Base-by-base conservation (phyloP, 2,113 vertebrate genomes). In the Dascyllus trimaculatus region DNA sequence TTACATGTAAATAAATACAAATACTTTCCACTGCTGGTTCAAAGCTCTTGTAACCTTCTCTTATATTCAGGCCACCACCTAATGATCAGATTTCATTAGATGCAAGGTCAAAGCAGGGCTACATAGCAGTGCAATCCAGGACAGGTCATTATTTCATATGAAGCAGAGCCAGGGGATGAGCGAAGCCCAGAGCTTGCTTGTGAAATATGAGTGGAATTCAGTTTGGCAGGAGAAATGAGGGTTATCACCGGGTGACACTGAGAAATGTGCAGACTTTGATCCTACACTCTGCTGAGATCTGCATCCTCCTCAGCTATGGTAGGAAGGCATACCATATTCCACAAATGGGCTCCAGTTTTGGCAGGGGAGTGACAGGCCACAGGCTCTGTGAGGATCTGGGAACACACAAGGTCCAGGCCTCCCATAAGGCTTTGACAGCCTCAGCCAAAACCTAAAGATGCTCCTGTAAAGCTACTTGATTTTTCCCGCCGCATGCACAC, bases 171-270 rank as follows among this genome's bases (percentile, higher is more conserved):
- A 61, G 59, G 81, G 60, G 52, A 70, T 14, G 75, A 81, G 53
- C 19, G 17, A 49, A 43, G 70, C 53, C 38, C 70, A 11, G 73
- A 80, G 87, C 86, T 85, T 91, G 87, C 87, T 75, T 72, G 88
- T 91, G 89, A 93, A 93, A 76, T 85, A 91, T 92, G 88, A 88
- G 46, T 48, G 86, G 91, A 92, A 91, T 94, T 52, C 78, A 64
- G 68, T 29, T 86, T 88, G 85, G 87, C 89, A 81, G 59, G 29
- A 77, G 88, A 82, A 84, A 80, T 53, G 72, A 76, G 75, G 59
- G 72, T 72, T 84, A 75, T 80, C 80, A 29, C 49, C 4, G 61
- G 65, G 81, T 80, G 82, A 92, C 83, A 79, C 46, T 3, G 38
- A 86, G 85, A 49, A 73, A 80, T 78, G 78, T 29, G 29, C 53